Conservation (phyloP, 2,888 invertebrate genomes). For the Sclerodermus sp. region DNA sequence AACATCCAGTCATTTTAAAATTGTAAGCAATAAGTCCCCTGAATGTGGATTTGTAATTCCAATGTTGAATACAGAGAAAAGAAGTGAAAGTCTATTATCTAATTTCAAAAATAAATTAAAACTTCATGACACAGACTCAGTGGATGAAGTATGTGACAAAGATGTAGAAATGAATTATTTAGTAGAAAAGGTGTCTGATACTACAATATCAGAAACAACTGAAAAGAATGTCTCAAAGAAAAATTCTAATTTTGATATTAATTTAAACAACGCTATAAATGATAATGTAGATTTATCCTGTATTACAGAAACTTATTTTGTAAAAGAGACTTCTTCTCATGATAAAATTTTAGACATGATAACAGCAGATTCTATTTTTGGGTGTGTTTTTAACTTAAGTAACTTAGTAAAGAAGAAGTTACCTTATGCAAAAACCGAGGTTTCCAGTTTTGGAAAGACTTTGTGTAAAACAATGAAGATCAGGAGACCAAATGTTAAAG, state of each 20-base stretch:
- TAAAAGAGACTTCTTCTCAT: neutral
- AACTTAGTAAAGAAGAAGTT: constrained; percentile 22
- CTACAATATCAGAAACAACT: too few relatives aligned
- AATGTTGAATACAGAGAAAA: constrained; percentile 27
- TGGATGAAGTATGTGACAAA: too few relatives aligned
- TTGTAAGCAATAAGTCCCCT: neutral
- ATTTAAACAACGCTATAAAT: constrained; percentile 54
- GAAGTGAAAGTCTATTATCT: neutral
- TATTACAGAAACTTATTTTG: constrained; percentile 12
- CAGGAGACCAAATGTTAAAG: constrained; percentile 19
- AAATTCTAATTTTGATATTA: constrained; percentile 40
- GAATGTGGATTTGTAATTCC: constrained; percentile 34
- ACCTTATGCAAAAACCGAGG: constrained; percentile 35
- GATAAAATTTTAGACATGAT: neutral
- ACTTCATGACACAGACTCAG: too few relatives aligned
- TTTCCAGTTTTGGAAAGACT: constrained; percentile 61
- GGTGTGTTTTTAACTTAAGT: constrained; percentile 25
- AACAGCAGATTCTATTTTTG: constrained; percentile 7
- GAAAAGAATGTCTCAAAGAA: too few relatives aligned
- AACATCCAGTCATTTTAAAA: constrained; percentile 46
- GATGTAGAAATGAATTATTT: too few relatives aligned
- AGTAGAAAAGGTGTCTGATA: too few relatives aligned
- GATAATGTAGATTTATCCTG: constrained; percentile 6
- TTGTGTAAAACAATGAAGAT: constrained; percentile 54
- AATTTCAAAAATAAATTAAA: too few relatives aligned